A percentile compares a stretch with the other conserved stretches of the same genome.
phyloP scores from a whole-genome alignment of 2,888 invertebrate genomes.

The Drosophila mimica region DNA sequence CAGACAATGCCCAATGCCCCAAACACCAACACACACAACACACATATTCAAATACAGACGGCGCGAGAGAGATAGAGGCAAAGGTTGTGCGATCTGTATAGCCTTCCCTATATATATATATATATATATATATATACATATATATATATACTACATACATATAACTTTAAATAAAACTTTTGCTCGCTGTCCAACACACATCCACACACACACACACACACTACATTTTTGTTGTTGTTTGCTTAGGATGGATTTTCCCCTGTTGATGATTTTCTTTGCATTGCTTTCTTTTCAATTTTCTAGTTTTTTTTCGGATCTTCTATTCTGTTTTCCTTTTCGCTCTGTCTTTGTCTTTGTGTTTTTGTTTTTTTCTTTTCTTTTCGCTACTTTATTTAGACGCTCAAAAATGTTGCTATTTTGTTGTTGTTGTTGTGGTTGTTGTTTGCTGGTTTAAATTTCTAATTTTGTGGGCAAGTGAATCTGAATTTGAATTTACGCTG shows the following conservation, averaged over 20 bases:
- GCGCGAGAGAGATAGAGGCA: conserved; percentile 12
- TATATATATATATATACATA: background rate
- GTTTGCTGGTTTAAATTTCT: conserved; percentile 73
- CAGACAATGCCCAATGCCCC: conserved; percentile 61
- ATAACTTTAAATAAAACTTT: conserved; percentile 72
- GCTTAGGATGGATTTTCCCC: conserved; percentile 55
- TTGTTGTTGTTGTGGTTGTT: conserved; percentile 40
- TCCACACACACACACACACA: conserved; percentile 20
- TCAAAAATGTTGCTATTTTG: conserved; percentile 69
- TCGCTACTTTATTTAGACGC: conserved; percentile 73
- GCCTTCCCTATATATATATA: conserved; percentile 26
- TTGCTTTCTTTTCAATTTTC: conserved; percentile 45
- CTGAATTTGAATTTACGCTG: conserved; percentile 74
- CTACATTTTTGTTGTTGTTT: conserved; percentile 40
- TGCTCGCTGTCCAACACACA: conserved; percentile 34
- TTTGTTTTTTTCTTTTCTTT: conserved; percentile 20
- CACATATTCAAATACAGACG: background rate
- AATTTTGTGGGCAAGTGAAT: conserved; percentile 81
- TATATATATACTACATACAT: conserved; percentile 1
- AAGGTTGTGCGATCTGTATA: conserved; percentile 29
- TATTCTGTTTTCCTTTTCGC: conserved; percentile 29
- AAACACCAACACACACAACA: conserved; percentile 18
- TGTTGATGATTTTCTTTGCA: conserved; percentile 45
- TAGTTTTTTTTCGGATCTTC: conserved; percentile 38
- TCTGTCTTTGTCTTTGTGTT: conserved; percentile 22